phyloP scores from a whole-genome alignment of 2,113 vertebrate species.

The Sylvilagus bachmani region DNA sequence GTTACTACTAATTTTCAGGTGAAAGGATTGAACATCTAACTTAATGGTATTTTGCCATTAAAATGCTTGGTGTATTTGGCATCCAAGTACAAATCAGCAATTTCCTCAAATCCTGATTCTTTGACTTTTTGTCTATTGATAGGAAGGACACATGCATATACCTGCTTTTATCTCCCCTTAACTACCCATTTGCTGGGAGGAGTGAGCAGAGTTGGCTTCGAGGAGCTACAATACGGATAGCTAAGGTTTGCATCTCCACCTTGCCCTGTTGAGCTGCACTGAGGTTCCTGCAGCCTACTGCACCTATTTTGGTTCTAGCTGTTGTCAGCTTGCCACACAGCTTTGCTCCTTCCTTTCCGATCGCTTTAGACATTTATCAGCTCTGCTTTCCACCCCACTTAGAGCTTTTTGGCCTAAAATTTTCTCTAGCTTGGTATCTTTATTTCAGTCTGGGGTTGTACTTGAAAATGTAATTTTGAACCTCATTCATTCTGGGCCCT shows the following conservation, averaged over 20 bases:
- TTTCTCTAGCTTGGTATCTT: background rate
- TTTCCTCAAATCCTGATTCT: constrained; percentile 23
- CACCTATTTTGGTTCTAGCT: background rate
- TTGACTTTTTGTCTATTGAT: constrained; percentile 21
- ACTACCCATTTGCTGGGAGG: background rate
- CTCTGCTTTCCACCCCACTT: background rate
- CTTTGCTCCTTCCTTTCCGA: background rate
- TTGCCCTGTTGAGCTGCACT: background rate
- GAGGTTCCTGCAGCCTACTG: background rate
- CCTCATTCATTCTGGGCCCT: background rate
- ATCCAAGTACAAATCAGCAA: background rate
- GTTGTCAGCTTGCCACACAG: background rate
- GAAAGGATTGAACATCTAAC: background rate
- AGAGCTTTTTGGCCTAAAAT: background rate
- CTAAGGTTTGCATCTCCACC: background rate
- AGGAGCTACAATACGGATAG: background rate
- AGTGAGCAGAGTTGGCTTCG: background rate
- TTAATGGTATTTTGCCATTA: constrained; percentile 45
- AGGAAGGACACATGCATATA: background rate
- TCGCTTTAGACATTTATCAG: background rate
- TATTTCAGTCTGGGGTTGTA: background rate
- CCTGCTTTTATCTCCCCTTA: background rate
- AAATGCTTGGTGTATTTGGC: constrained; percentile 7
- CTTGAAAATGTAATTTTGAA: constrained; percentile 46
- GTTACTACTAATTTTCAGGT: background rate